Conservation (phyloP, 1,140 invertebrate genomes). For the Laupala kohalensis region DNA sequence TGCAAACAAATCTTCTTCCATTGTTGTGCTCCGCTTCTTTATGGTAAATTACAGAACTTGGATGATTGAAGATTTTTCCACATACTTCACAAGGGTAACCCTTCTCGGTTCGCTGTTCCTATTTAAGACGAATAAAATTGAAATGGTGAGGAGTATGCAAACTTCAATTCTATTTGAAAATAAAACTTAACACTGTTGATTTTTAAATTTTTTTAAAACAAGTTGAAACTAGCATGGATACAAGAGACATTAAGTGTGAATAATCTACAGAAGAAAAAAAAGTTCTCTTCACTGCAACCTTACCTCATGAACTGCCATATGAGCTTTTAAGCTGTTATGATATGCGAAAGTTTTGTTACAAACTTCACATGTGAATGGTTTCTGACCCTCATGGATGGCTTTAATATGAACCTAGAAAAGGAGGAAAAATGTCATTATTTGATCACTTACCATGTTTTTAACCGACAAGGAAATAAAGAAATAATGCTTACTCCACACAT, state of each 20-base stretch:
- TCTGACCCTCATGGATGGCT: slow-evolving; percentile 36
- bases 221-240: too few relatives aligned
- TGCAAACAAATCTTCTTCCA: slow-evolving; percentile 48
- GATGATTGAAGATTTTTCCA: slow-evolving; percentile 49
- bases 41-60: slow-evolving; percentile 54
- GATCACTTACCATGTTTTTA: too few relatives aligned
- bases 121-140: too few relatives aligned
- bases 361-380: slow-evolving; percentile 37
- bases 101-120: slow-evolving; percentile 8
- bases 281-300: background rate
- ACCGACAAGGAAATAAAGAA: too few relatives aligned
- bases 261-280: background rate
- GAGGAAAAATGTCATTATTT: too few relatives aligned
- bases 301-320: slow-evolving; percentile 36
- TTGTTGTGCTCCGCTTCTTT: slow-evolving; percentile 53
- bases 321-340: slow-evolving; percentile 39
- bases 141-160: too few relatives aligned
- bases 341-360: slow-evolving; percentile 42
- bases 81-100: slow-evolving; percentile 48
- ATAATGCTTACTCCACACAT: too few relatives aligned
- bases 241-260: background rate
- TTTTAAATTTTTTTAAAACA: too few relatives aligned
- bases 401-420: slow-evolving; percentile 38
- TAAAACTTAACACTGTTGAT: too few relatives aligned
- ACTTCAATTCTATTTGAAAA: too few relatives aligned